Evolutionary conservation across 2,113 vertebrate genomes (phyloP), one percentile per base, ranked within the genome.

Genomic region (Mus spicilegus): DNA sequence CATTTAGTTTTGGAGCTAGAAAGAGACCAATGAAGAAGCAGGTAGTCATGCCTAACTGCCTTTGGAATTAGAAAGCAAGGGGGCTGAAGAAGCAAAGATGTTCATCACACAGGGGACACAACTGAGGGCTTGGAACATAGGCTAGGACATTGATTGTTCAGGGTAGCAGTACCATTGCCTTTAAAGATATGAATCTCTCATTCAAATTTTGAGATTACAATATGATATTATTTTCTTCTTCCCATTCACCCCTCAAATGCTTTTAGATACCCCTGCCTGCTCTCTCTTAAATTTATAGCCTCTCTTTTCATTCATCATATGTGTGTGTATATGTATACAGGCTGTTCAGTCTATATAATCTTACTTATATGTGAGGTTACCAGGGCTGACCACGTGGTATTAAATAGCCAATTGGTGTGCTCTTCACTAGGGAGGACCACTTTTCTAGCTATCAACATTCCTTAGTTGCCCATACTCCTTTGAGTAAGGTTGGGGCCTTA

Each of bases 1-100:
- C 0, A 7, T 94, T 96, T 96, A 85, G 90, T 96, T 96, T 89
- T 86, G 94, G 80, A 95, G 96, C 46, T 77, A 33, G 2, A 76
- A 75, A 92, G 72, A 95, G 33, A 54, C 33, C 86, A 70, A 28
- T 80, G 77, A 22, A 92, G 80, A 22, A 92, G 70, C 70, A 93
- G 13, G 0, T 39, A 89, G 42, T 33, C 67, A 9, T 1, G 0
- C 56, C 92, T 49, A 69, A 22, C 11, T 93, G 88, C 72, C 42
- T 81, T 58, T 89, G 61, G 76, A 95, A 87, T 85, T 89, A 12
- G 46, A 86, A 86, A 94, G 75, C 0, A 7, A 69, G 19, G 54
- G 82, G 19, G 82, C 88, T 96, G 36, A 65, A 76, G 8, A 39
- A 42, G 46, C 30, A 16, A n/a, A 9, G 16, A 61, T 10, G n/a